Base-by-base conservation (phyloP, 2,113 vertebrate genomes). In the Myocastor coypus region DNA sequence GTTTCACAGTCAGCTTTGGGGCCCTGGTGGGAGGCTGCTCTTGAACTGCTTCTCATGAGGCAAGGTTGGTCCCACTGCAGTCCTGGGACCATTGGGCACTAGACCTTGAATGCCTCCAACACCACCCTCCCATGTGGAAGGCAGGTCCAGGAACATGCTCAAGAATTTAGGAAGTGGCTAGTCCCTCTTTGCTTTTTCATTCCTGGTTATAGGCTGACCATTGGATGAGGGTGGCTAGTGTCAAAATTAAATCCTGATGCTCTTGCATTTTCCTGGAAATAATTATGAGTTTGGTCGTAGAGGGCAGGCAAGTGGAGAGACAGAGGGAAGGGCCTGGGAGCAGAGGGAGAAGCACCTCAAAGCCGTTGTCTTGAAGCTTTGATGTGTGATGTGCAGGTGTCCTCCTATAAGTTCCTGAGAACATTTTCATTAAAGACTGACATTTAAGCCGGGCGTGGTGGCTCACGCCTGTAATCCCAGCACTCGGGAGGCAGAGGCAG, bases 231-330 rank as follows among this genome's bases (percentile, higher is more conserved):
- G 83, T 12, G 9, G 68, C 12, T 82, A 20, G 28, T 86, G 78
- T 92, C 71, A 88, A 87, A 96, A 96, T 97, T 90, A 95, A 97
- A 96, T 87, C 95, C 94, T 94, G 92, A 97, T 96, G 97, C 30
- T 64, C 6, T 5, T 61, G 42, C 26, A 34, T 78, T 85, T 91
- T 96, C 37, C 87, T 96, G 91, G 92, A 61, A 97, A 95, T 30
- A 80, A 66, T 95, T 82, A 87, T 37, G 71, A 50, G 19, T 52
- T 64, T 94, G 71, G 80, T 89, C 91, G 91, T 28, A 69, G 63
- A 80, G 61, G 83, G 46, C 61, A 71, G 89, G 50, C 78, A 46
- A 87, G 46, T n/a, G 63, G 61, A 91, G 93, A 92, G 73, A 32
- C 57, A 50, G 59, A 96, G 73, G 28, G 64, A 63, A 91, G 66